Conservation (phyloP, 2,113 vertebrate genomes). For the Sitta europaea region DNA sequence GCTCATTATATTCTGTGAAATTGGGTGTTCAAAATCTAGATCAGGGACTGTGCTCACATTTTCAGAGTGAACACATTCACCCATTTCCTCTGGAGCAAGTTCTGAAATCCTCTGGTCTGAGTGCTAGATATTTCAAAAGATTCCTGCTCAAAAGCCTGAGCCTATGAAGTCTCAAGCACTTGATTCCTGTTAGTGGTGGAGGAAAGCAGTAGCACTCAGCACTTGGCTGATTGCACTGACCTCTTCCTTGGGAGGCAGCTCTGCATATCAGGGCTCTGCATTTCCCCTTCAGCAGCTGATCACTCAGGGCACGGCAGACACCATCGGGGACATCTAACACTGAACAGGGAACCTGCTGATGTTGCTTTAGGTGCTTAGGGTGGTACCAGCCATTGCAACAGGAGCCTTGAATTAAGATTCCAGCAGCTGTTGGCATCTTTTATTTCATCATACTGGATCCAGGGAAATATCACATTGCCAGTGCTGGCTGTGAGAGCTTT, state of each 20-base stretch:
- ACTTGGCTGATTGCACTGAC: neutral
- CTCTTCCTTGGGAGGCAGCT: neutral
- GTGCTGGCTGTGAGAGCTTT: neutral
- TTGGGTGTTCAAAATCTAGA: neutral
- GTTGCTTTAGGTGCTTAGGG: neutral
- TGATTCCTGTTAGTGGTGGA: neutral
- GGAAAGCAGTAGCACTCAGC: neutral
- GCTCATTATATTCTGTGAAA: neutral
- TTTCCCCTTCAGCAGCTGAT: neutral
- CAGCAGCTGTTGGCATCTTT: neutral
- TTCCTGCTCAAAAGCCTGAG: neutral
- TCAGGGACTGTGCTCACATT: neutral
- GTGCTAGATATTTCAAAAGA: neutral
- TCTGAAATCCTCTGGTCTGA: neutral
- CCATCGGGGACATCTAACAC: neutral
- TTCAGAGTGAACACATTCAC: neutral
- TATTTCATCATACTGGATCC: neutral
- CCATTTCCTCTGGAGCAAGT: neutral
- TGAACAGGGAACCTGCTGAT: neutral
- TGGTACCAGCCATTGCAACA: neutral
- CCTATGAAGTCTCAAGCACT: neutral
- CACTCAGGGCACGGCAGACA: neutral
- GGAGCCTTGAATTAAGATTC: neutral
- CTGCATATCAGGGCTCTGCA: neutral
- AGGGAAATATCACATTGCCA: neutral